Evolutionary conservation across 2,888 invertebrate genomes (phyloP), one percentile per base, ranked within the genome.

Genomic region (Agrochola circellaris): DNA sequence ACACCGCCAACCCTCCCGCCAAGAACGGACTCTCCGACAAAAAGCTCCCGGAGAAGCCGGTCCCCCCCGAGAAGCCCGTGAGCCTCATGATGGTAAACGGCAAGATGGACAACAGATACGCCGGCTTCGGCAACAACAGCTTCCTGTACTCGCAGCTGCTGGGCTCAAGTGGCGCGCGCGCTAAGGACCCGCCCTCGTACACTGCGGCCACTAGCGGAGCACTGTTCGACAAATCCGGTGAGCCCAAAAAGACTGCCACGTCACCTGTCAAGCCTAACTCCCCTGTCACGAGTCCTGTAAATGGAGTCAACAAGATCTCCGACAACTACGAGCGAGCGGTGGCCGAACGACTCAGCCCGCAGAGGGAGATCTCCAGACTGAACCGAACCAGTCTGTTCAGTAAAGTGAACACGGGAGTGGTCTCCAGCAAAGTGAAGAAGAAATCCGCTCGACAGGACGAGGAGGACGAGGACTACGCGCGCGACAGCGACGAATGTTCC

Each of bases 401-500:
- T 79, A 95, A 96, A 88, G 96, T 96, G 70, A 94, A 95, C 85
- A 96, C 97, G 11, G 96, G 96, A 20, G 94, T 95, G 61, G 96
- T 96, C 45, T 93, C 95, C 54, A 92, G 93, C 77, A 94, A 95
- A 83, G 93, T 94, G 74, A 94, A 93, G 88, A 93, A 93, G 88
- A 93, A 82, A 79, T 89, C 87, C 34, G 88, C 92, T 56, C 93
- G 93, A 34, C 89, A 90, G 45, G 95, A 95, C 58, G 96, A 96
- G 20, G 97, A 97, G 8, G 97, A 97, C 80, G 97, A 96, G 2
- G 97, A 97, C 84, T 97, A 97, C 91, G 97, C 97, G 61, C 93
- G 96, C 26, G 97, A 97, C 90, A 97, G 97, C 89, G 97, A 97
- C 91, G 97, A 97, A 91, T 97, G 97, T 92, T 97, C 97, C 92